Base-by-base conservation (phyloP, 2,113 vertebrate species). In the Fulmarus glacialis region DNA sequence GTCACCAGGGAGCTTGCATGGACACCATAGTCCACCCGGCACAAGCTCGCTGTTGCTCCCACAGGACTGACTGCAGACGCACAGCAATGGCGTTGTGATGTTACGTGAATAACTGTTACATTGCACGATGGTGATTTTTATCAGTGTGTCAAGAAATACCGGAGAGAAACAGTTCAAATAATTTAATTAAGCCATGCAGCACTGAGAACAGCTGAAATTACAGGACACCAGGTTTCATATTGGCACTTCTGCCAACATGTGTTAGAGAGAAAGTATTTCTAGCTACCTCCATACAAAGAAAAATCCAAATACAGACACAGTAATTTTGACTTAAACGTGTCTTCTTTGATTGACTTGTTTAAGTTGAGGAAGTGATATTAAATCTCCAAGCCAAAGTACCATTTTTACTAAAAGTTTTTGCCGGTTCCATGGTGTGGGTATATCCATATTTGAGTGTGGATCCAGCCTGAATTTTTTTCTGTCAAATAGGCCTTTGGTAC, bases 101-200 rank as follows among this genome's bases (percentile, higher is more conserved):
- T 29, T 72, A 20, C 0, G 0, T 32, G 48, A 48, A 60, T 36
- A 75, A 48, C 32, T 64, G n/a, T 9, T 68, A 52, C 1, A 3
- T 85, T 56, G 68, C 13, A 12, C 6, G 30, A 53, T 6, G 8
- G 21, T 36, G 34, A 56, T 75, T 63, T 74, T 92, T 84, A 68
- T 45, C 52, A 24, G 34, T 34, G 11, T 21, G 27, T 79, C 72
- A 79, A 93, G 48, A 87, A 80, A 67, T 12, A 59, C 34, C 1
- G 0, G 29, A 82, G 12, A 79, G 36, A 91, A 84, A 43, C 17
- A 2, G 4, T 59, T 83, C 12, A 22, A 81, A 63, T 81, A 34
- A 84, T 40, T 55, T 43, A 58, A 59, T 80, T 59, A 52, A 89
- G 48, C 34, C 4, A 3, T 32, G 43, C 47, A 68, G 45, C 40